Conservation (phyloP, 2,888 invertebrate species). For the Caenorhabditis sp. region DNA sequence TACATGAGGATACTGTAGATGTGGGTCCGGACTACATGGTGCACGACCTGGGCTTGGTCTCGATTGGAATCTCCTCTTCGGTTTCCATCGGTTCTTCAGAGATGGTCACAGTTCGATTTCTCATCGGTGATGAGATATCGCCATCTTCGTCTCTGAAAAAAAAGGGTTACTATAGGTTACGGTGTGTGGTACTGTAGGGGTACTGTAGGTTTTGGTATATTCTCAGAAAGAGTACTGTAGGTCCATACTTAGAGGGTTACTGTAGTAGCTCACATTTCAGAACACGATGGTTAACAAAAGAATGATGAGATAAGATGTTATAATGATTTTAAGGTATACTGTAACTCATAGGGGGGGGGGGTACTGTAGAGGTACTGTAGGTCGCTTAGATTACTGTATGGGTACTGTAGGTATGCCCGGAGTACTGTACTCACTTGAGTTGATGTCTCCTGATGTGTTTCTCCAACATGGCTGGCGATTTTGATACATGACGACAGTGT, state of each 20-base stretch:
- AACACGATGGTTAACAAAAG: no score
- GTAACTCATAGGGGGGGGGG: no score
- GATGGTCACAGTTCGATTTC: slow-evolving; percentile 35
- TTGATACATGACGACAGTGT: slow-evolving; percentile 68
- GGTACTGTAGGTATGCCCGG: no score
- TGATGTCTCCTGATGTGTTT: slow-evolving; percentile 67
- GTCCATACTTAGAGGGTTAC: no score
- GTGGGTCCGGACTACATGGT: slow-evolving; percentile 29
- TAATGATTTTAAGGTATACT: no score
- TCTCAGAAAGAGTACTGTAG: no score
- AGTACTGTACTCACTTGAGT: slow-evolving; percentile 35
- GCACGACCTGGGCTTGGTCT: slow-evolving; percentile 41
- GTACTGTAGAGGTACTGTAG: neutral
- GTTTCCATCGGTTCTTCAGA: slow-evolving; percentile 35
- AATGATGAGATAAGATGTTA: no score
- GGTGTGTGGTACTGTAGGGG: no score
- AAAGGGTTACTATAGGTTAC: no score
- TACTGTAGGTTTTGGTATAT: no score
- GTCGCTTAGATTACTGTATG: no score
- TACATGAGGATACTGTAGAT: neutral
- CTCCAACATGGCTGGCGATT: slow-evolving; percentile 70
- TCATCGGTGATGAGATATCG: slow-evolving; percentile 4
- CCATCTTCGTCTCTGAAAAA: slow-evolving; percentile 1
- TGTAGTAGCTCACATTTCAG: no score
- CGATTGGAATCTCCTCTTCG: slow-evolving; percentile 21